Base-by-base conservation (phyloP, 1,140 invertebrate species). In the Listronotus oregonensis region DNA sequence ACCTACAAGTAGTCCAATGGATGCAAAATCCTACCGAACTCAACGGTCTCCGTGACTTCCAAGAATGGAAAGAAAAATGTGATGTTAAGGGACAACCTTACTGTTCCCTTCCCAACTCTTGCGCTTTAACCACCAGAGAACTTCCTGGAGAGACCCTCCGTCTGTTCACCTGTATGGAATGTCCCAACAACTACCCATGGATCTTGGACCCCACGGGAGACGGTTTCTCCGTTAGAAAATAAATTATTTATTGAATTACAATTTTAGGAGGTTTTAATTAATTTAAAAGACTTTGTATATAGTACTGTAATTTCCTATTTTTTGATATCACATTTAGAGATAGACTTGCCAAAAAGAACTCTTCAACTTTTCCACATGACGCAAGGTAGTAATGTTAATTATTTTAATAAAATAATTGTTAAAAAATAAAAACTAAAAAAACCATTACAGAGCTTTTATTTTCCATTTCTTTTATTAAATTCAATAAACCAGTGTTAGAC, bases 171-270 rank as follows among this genome's bases (percentile, higher is more conserved):
- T 97, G 95, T 80, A 93, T 95, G 90, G 93, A 96, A 79, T 97
- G 95, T 79, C 94, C 94, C 44, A 93, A 95, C 73, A 95, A 96
- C 79, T 97, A 97, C 78, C 95, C 95, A 27, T 97, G 94, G 94
- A 89, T 97, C 72, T 84, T 95, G 69, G 94, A 97, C 81, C 94
- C 94, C 57, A 96, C 94, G 70, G 94, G 94, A 71, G 94, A 97
- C 82, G 94, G 94, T 73, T 93, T 95, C 83, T 90, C 90, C 70
- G 89, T 87, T 72, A 91, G 85, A 75, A 89, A 89, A 80, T 88
- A 84, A 83, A 69, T 73, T 73, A 73, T 73, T 71, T 69, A 63
- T 55, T 54, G 31, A 54, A 54, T 42, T 40, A 42, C 52, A 34
- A 11, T 14, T 37, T 61, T 51, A 46, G 15, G 49, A 46, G 15